These are phyloP conservation scores for Morelia viridis DNA, from an alignment of 2,797 vertebrate genomes.

Conservation along the genomic window DNA sequence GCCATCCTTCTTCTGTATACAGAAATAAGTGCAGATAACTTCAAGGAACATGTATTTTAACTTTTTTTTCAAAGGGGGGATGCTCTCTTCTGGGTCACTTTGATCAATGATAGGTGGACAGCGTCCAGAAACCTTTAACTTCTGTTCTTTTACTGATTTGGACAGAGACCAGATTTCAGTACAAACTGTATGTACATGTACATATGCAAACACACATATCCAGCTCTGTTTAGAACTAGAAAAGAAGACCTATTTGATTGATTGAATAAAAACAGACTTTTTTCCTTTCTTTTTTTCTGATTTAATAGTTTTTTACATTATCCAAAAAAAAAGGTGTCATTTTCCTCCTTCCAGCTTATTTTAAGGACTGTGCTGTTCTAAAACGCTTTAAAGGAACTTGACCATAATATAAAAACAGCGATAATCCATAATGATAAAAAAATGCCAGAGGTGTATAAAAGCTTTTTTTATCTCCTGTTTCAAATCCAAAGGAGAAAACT, in stretches of 20 bases:
- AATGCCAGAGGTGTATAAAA: slow-evolving; percentile 65
- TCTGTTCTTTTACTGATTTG: slow-evolving; percentile 65
- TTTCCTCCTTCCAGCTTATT: slow-evolving; percentile 56
- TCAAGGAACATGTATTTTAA: slow-evolving; percentile 72
- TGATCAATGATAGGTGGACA: slow-evolving; percentile 89
- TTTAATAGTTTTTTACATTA: slow-evolving; percentile 57
- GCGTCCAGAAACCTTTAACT: slow-evolving; percentile 83
- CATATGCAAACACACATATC: not conserved
- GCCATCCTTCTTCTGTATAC: slow-evolving; percentile 55
- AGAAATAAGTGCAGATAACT: slow-evolving; percentile 73
- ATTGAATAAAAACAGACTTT: slow-evolving; percentile 58
- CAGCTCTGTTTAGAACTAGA: slow-evolving; percentile 61
- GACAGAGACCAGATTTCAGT: slow-evolving; percentile 54
- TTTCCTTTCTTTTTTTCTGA: slow-evolving; percentile 63
- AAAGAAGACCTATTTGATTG: slow-evolving; percentile 60
- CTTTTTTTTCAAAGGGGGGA: slow-evolving; percentile 77
- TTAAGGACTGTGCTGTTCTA: slow-evolving; percentile 59
- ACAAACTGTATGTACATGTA: not conserved
- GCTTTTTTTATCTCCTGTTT: slow-evolving; percentile 64
- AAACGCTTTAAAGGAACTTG: slow-evolving; percentile 66
- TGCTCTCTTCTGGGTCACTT: slow-evolving; percentile 78
- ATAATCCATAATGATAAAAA: slow-evolving; percentile 58
- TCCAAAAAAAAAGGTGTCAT: slow-evolving; percentile 63
- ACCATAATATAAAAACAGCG: slow-evolving; percentile 57
- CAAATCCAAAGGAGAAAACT: slow-evolving; percentile 66